These are phyloP conservation scores for Acrobasis suavella DNA, from an alignment of 2,888 invertebrate species.

Conservation along the genomic window DNA sequence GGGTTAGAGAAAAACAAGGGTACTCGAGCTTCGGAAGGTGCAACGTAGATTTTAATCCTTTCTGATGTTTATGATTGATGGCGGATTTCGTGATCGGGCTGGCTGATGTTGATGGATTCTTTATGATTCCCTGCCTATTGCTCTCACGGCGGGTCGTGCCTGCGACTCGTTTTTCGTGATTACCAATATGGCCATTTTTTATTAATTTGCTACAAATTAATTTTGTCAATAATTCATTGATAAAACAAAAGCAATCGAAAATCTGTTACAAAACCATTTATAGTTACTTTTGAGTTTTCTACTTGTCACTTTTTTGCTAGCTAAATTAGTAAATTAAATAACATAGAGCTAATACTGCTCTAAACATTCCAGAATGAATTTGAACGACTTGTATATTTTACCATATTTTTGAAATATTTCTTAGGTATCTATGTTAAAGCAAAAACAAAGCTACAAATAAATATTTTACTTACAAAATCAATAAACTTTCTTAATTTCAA, in stretches of 20 bases:
- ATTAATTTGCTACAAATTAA: background rate
- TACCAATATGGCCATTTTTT: conserved; percentile 32
- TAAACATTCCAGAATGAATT: too few relatives aligned
- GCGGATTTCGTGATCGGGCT: conserved; percentile 76
- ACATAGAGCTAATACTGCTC: too few relatives aligned
- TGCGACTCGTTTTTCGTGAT: conserved; percentile 55
- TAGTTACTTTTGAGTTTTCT: too few relatives aligned
- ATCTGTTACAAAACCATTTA: too few relatives aligned
- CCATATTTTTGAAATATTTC: too few relatives aligned
- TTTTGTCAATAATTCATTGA: background rate
- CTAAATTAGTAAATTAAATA: too few relatives aligned
- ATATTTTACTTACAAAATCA: conserved; percentile 29
- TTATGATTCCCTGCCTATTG: conserved; percentile 58
- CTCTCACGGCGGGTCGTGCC: conserved; percentile 49
- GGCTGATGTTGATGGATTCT: conserved; percentile 78
- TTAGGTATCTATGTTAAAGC: too few relatives aligned
- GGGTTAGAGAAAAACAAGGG: conserved; percentile 83
- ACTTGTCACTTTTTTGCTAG: too few relatives aligned
- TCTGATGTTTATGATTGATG: conserved; percentile 83
- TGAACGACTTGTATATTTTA: too few relatives aligned
- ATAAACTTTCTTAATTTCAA: conserved; percentile 52
- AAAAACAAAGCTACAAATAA: background rate
- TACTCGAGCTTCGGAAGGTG: conserved; percentile 81
- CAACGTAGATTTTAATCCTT: conserved; percentile 83
- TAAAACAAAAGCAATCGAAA: background rate